Conservation (phyloP, 2,888 invertebrate species). For the Catocala nupta region DNA sequence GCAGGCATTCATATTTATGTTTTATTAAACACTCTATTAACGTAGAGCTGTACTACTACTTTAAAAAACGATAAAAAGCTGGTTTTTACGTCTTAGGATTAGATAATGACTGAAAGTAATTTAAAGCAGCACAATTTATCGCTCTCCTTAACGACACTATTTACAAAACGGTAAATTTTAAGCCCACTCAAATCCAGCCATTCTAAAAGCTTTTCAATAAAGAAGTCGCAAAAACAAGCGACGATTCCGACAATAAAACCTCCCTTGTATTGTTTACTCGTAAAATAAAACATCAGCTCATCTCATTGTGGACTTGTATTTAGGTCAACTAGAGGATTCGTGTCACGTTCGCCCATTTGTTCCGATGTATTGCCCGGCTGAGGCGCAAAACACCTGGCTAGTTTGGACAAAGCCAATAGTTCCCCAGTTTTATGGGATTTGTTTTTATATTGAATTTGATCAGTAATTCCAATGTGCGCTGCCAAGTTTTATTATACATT, state of each 20-base stretch:
- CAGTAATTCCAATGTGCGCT: conserved; percentile 35
- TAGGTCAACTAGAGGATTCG: conserved; percentile 69
- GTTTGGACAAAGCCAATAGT: conserved; percentile 57
- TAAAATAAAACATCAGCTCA: conserved; percentile 52
- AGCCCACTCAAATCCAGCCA: conserved; percentile 11
- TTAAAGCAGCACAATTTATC: neutral
- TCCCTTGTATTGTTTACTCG: conserved; percentile 47
- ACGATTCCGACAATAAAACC: conserved; percentile 36
- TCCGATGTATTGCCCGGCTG: conserved; percentile 74
- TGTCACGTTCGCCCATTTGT: conserved; percentile 82
- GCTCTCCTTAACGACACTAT: neutral
- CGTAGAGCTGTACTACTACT: too few relatives aligned
- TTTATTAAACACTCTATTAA: too few relatives aligned
- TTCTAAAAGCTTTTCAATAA: conserved; percentile 25
- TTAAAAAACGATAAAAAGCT: too few relatives aligned
- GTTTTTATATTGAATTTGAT: conserved; percentile 57
- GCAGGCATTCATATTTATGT: too few relatives aligned
- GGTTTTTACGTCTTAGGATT: too few relatives aligned
- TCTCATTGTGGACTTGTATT: conserved; percentile 54
- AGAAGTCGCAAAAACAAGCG: conserved; percentile 30
- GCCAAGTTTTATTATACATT: conserved; percentile 37
- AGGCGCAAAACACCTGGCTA: conserved; percentile 75
- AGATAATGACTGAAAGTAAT: too few relatives aligned
- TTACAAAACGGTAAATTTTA: neutral
- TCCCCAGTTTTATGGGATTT: conserved; percentile 47